phyloP scores from a whole-genome alignment of 2,797 vertebrate species.

The Takifugu ocellatus region DNA sequence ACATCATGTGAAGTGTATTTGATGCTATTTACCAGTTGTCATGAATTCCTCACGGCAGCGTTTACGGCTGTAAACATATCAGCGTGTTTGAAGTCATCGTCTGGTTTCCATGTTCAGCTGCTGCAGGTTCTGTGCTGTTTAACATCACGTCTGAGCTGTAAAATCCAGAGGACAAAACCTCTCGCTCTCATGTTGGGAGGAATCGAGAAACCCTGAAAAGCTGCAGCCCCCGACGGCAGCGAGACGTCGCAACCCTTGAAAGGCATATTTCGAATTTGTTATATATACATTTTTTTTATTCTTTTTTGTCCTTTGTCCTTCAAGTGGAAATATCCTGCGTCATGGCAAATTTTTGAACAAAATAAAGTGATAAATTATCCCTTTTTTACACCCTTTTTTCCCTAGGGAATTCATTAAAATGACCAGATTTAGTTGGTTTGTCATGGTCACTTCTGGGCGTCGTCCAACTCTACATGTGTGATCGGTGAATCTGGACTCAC shows the following conservation, averaged over 20 bases:
- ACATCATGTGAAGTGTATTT: slow-evolving; percentile 33
- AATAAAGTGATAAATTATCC: slow-evolving; percentile 37
- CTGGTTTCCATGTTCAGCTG: slow-evolving; percentile 8
- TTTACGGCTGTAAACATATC: slow-evolving; percentile 1
- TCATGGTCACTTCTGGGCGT: neutral
- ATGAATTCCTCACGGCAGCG: slow-evolving; percentile 27
- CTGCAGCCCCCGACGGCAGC: neutral
- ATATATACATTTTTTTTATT: slow-evolving; percentile 3
- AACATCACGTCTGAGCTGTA: neutral
- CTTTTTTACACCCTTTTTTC: slow-evolving; percentile 17
- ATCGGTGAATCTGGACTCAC: too few species aligned
- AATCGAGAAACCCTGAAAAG: slow-evolving; percentile 16
- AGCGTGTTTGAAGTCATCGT: slow-evolving; percentile 12
- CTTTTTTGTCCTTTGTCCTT: slow-evolving; percentile 12
- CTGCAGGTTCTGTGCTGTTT: neutral
- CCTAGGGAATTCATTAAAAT: neutral
- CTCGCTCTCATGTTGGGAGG: neutral
- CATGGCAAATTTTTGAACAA: slow-evolving; percentile 44
- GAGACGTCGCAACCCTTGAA: neutral
- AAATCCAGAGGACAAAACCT: neutral
- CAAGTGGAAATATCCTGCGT: slow-evolving; percentile 13
- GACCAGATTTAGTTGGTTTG: too few species aligned
- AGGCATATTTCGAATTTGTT: neutral
- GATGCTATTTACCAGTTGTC: slow-evolving; percentile 33
- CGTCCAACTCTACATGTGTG: too few species aligned